Base-by-base conservation (phyloP, 2,113 vertebrate species). In the Gnathonemus echidnorhynchus region DNA sequence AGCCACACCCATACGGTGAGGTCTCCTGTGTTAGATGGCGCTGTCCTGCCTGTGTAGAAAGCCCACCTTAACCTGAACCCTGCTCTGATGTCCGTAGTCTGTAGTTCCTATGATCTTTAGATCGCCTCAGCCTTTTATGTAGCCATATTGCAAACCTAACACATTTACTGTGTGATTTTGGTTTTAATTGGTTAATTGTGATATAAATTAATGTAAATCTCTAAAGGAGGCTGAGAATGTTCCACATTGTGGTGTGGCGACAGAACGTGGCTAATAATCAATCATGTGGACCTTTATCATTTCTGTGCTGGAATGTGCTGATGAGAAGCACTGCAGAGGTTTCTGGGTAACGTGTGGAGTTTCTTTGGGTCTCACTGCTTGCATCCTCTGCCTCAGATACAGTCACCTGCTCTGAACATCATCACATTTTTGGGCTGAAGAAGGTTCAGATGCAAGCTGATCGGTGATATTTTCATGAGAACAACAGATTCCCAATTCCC, bases 391-490 rank as follows among this genome's bases (percentile, higher is more conserved):
- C 95, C 95, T 96, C 95, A 96, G 96, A 95, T 95, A 95, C 92
- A 97, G 95, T 90, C 95, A 92, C 93, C 94, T 95, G 92, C 91
- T 93, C 91, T 90, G 87, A 89, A 93, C 96, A 94, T 96, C 95
- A 96, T 97, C 96, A 96, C 94, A 95, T 42, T 17, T 77, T 95
- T 96, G 95, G 92, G 94, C 95, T 96, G 94, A 66, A 95, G 95
- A 96, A 95, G 95, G 95, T 93, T 94, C 90, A 96, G 97, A 97
- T 97, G 96, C 97, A 96, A 97, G 96, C 94, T 96, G 96, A 95
- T 93, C 93, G 95, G 96, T 96, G 93, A 93, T 95, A 92, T 96
- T 96, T 96, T 96, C 95, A 95, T 96, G 96, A 95, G 95, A 95
- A 97, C 96, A 97, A 97, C 96, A 96, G 96, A 93, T 94, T 95